Conservation (phyloP, 1,140 invertebrate species). For the Pantala flavescens region DNA sequence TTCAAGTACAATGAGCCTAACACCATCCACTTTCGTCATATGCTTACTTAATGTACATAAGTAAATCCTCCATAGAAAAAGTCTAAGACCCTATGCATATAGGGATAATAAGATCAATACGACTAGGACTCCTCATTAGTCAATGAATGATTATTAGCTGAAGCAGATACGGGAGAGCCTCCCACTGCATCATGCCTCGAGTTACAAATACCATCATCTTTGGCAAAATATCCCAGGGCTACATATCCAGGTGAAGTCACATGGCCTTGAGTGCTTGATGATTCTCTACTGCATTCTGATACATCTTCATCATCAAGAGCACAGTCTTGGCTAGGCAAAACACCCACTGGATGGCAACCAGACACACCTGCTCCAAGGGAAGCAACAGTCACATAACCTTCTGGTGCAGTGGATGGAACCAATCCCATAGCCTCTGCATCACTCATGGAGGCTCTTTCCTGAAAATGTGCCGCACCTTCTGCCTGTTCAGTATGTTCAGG, state of each 20-base stretch:
- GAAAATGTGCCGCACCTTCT: neutral
- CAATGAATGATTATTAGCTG: neutral
- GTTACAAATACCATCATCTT: neutral
- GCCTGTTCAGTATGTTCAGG: neutral
- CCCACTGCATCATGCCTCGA: neutral
- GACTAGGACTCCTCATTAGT: conserved; percentile 1
- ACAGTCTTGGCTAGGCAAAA: neutral
- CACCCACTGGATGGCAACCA: neutral
- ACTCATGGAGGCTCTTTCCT: neutral
- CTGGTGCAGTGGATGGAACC: neutral
- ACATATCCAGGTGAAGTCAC: neutral
- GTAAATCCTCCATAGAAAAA: too few species aligned
- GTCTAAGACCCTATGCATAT: too few species aligned
- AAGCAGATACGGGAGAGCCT: neutral
- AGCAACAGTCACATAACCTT: neutral
- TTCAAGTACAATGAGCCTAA: too few species aligned
- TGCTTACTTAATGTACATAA: too few species aligned
- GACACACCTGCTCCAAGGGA: neutral
- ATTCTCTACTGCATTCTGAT: neutral
- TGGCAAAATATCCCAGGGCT: neutral
- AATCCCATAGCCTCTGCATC: neutral
- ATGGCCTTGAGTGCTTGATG: neutral
- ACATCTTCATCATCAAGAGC: neutral
- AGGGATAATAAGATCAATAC: neutral
- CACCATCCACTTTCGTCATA: too few species aligned